Conservation (phyloP, 2,797 vertebrate genomes). For the Limnodromus scolopaceus region DNA sequence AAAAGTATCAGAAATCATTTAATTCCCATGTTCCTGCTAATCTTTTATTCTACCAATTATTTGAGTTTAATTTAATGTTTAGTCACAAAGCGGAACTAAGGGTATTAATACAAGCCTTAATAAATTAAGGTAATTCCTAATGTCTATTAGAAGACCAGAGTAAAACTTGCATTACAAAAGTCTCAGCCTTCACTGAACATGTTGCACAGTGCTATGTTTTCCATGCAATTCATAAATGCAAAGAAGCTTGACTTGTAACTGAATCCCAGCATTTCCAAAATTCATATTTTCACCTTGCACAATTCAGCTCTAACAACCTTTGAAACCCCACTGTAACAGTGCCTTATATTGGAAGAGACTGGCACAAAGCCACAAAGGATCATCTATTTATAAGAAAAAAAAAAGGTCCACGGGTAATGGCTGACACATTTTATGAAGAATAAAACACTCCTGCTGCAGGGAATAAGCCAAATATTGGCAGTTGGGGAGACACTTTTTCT, state of each 20-base stretch:
- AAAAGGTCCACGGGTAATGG: not conserved
- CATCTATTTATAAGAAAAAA: constrained; percentile 10
- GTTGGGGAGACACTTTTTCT: not conserved
- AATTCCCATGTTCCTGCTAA: not conserved
- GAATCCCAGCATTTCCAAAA: not conserved
- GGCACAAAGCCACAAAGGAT: constrained; percentile 15
- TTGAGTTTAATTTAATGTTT: not conserved
- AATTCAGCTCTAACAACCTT: not conserved
- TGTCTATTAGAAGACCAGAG: not conserved
- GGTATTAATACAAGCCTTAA: not conserved
- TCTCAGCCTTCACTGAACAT: not conserved
- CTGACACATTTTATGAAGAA: constrained; percentile 35
- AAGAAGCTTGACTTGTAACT: not conserved
- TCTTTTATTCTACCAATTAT: not conserved
- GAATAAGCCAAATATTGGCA: constrained; percentile 20
- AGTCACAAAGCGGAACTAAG: not conserved
- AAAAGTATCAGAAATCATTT: not conserved
- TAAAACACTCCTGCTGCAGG: not conserved
- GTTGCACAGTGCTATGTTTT: not conserved
- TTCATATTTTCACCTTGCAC: not conserved
- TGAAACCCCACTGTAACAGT: not conserved
- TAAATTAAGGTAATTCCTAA: not conserved
- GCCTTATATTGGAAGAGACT: not conserved
- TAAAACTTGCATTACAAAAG: not conserved
- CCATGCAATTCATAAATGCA: not conserved